phyloP scores from a whole-genome alignment of 2,888 invertebrate species.

The Thera britannica region DNA sequence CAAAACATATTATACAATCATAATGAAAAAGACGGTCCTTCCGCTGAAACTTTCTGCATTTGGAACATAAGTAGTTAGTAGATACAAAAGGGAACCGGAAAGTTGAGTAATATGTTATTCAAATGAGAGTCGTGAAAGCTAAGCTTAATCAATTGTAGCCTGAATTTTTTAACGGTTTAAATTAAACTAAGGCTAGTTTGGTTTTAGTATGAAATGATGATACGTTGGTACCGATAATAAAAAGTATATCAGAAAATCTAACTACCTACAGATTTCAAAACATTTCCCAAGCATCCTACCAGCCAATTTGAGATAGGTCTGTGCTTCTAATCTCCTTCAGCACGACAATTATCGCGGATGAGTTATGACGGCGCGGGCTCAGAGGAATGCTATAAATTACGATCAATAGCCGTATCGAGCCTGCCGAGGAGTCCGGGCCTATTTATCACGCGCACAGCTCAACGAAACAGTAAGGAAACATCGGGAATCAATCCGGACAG shows the following conservation, averaged over 20 bases:
- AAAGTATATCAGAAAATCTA: slow-evolving; percentile 7
- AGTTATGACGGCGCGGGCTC: slow-evolving; percentile 37
- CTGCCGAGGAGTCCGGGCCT: slow-evolving; percentile 17
- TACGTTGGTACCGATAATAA: background rate
- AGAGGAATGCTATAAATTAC: slow-evolving; percentile 41
- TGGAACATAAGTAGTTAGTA: no score
- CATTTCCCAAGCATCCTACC: slow-evolving; percentile 13
- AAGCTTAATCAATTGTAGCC: background rate
- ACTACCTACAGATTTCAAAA: background rate
- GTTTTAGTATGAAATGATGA: background rate
- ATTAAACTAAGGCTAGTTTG: background rate
- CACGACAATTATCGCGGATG: slow-evolving; percentile 41
- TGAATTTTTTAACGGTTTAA: background rate
- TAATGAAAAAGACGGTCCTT: no score
- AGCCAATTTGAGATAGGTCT: slow-evolving; percentile 28
- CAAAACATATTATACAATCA: background rate
- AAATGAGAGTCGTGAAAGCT: no score
- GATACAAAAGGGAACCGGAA: no score
- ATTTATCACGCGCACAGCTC: slow-evolving; percentile 20
- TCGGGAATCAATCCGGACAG: background rate
- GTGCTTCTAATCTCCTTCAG: slow-evolving; percentile 36
- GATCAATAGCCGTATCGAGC: slow-evolving; percentile 38
- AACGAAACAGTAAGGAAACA: slow-evolving; percentile 12
- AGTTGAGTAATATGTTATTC: no score
- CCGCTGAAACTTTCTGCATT: no score